Evolutionary conservation across 2,797 vertebrate genomes (phyloP), one percentile per base, ranked within the genome.

Genomic region (Etheostoma perlongum): DNA sequence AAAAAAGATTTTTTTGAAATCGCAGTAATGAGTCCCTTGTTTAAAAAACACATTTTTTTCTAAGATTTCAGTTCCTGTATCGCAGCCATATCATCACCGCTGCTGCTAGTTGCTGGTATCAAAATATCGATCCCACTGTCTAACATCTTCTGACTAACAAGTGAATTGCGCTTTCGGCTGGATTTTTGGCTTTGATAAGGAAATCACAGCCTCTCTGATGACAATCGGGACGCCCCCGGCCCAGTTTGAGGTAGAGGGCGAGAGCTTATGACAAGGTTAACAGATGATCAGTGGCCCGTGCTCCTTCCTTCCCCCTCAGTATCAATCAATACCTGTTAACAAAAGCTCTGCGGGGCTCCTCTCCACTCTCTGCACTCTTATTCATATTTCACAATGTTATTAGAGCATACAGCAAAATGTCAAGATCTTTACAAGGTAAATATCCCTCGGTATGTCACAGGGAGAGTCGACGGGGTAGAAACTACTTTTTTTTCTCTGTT

Each of bases 381-480:
- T 93, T 93, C 92, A 92, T 93, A 93, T 93, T 91, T 91, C 90
- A 89, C 85, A 87, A 85, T 87, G 90, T 91, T 93, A 91, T 93
- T 93, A 94, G 84, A 92, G 86, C 79, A 65, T 33, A 12, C 86
- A 15, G 81, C 25, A 54, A 95, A 94, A 95, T 95, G 93, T 94
- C 94, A 95, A 93, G 92, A 93, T 94, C 93, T 92, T 93, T 94
- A 91, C 85, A 86, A 87, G 89, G 92, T 92, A 93, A 95, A 95
- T 92, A 91, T 91, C 91, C 88, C 78, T 75, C 74, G 72, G 91
- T 91, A 94, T 91, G 93, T 92, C 93, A 93, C 65, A 23, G 74
- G 58, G 55, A 78, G 78, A 88, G 82, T 67, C 7, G 30, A 16
- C 58, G 66, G 59, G 76, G 54, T 84, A 68, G 82, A 80, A 79